These are phyloP conservation scores for Philaenus spumarius DNA, from an alignment of 1,140 invertebrate species.

Conservation along the genomic window DNA sequence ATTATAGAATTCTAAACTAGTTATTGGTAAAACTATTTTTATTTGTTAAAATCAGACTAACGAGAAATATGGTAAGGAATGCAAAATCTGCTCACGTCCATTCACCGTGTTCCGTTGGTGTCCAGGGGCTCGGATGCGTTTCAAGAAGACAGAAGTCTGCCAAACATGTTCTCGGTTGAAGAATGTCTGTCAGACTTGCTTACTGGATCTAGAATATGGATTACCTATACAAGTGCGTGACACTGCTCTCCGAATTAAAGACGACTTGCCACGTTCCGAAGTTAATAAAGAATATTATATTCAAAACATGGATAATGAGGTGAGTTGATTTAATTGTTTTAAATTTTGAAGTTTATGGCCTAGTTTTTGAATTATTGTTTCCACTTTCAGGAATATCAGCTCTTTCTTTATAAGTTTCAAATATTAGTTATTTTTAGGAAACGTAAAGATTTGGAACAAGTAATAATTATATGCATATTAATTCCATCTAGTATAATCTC, in stretches of 20 bases:
- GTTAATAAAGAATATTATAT: conserved; percentile 99
- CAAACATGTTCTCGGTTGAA: conserved; percentile 98
- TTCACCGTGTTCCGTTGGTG: conserved; percentile 99
- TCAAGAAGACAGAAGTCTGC: conserved; percentile 99
- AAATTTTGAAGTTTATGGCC: no score
- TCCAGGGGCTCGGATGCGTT: conserved; percentile 96
- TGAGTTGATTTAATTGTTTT: conserved; percentile 37
- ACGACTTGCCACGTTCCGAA: conserved; percentile 93
- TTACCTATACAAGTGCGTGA: conserved; percentile 93
- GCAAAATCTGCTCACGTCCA: conserved; percentile 96
- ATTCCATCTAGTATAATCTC: no score
- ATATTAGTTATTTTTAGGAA: no score
- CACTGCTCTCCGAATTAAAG: conserved; percentile 88
- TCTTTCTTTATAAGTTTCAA: no score
- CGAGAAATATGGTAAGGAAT: conserved; percentile 97
- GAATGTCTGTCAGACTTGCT: conserved; percentile 99
- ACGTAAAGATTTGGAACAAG: no score
- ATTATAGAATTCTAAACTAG: no score
- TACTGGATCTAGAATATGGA: conserved; percentile 97
- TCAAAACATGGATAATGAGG: conserved; percentile 85
- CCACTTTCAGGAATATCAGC: no score
- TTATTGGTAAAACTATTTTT: neutral
- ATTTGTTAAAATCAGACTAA: conserved; percentile 68
- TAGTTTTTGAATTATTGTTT: no score
- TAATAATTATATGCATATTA: no score